Evolutionary conservation across 2,888 invertebrate species (phyloP).

Genomic region (Hydropsyche betteni): DNA sequence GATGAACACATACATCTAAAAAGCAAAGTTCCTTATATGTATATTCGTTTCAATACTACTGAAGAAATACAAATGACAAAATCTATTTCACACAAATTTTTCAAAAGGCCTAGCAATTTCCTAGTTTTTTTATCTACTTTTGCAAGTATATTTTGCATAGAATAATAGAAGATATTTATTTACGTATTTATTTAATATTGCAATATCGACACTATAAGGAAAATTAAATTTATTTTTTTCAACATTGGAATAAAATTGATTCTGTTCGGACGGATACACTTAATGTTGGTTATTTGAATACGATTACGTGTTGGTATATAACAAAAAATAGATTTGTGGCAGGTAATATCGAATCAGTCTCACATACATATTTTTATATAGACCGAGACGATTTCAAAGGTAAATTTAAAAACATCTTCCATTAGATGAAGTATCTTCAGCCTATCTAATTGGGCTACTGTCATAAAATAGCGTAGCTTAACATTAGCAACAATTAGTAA

Average conservation of each 20-base stretch:
- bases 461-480: constrained; percentile 1
- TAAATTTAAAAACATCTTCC: constrained; percentile 34
- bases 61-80: no score
- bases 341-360: constrained; percentile 25
- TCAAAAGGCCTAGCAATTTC: no score
- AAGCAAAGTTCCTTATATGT: no score
- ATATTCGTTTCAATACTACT: no score
- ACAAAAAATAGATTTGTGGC: background rate
- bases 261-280: constrained; percentile 13
- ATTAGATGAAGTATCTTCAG: background rate
- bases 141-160: no score
- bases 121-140: no score
- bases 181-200: no score
- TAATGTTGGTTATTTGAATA: constrained; percentile 23
- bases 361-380: constrained; percentile 24
- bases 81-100: no score
- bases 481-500: background rate
- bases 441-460: constrained; percentile 13
- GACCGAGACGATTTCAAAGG: constrained; percentile 19
- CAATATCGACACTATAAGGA: no score
- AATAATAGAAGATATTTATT: no score
- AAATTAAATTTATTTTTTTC: no score
- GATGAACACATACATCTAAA: no score
- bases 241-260: background rate
- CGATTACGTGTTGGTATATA: constrained; percentile 4